Evolutionary conservation across 1,140 invertebrate genomes (phyloP), one percentile per base, ranked within the genome.

Genomic region (Drosophila pseudoananassae): DNA sequence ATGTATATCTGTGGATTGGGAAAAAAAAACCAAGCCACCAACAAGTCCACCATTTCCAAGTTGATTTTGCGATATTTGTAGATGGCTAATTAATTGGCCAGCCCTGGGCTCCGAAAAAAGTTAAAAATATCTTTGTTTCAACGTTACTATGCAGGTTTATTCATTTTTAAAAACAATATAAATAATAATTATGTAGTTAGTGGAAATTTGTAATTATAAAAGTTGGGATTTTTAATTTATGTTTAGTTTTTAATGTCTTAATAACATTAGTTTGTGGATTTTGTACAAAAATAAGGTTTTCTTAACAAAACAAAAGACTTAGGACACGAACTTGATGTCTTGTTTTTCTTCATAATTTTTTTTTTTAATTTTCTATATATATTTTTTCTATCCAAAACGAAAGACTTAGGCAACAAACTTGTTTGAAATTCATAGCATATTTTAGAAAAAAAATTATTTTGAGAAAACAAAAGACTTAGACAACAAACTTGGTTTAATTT

Each of bases 311-410:
- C 82, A 50, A 85, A 85, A 76, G 83, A 85, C 82, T 85, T 85
- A 85, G 56, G 78, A 82, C 76, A 78, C 82, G 58, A 85, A 85
- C 82, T 85, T 71, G 74, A 73, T 52, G 60, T 0, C 20, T 20
- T 20, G 3, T 20, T 2, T 20, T 20, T 20, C 2, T 20, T 20
- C 3, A 20, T 1, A 20, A 20, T n/a, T n/a, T n/a, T n/a, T n/a
- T n/a, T n/a, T n/a, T n/a, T n/a, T n/a, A n/a, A n/a, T n/a, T n/a
- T n/a, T n/a, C n/a, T n/a, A n/a, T n/a, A n/a, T n/a, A n/a, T n/a
- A 20, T 20, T 20, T 20, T 20, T 20, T 20, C 20, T 2, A 20
- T 2, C 20, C 3, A 2, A 15, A 15, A 40, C 15, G 10, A 64
- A 50, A 47, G 8, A 53, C 38, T 29, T 45, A 6, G 2, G 8